These are phyloP conservation scores for Tetragnatha montana DNA, from an alignment of 2,888 invertebrate genomes.

Conservation along the genomic window DNA sequence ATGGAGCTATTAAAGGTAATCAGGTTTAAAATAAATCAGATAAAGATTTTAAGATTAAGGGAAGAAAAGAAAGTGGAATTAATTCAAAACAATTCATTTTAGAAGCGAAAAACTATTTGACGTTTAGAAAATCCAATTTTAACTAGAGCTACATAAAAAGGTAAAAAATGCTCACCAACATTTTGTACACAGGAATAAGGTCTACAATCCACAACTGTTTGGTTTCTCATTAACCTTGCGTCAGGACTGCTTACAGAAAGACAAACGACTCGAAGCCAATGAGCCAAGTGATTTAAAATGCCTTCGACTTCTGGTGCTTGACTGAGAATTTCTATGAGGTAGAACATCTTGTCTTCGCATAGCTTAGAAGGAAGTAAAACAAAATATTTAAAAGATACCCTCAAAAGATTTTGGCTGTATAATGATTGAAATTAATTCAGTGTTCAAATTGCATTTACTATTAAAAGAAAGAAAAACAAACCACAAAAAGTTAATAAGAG, in stretches of 20 bases:
- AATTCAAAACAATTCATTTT: no score
- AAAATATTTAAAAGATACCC: no score
- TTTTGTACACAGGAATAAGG: slow-evolving; percentile 32
- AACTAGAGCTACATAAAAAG: neutral
- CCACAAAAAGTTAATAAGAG: no score
- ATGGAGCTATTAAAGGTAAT: neutral
- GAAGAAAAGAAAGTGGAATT: no score
- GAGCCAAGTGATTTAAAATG: slow-evolving; percentile 65
- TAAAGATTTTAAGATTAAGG: no score
- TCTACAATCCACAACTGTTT: slow-evolving; percentile 17
- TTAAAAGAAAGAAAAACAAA: no score
- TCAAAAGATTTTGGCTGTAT: no score
- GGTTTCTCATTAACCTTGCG: slow-evolving; percentile 24
- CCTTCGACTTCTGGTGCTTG: slow-evolving; percentile 47
- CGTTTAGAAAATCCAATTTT: neutral
- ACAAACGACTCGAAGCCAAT: slow-evolving; percentile 59
- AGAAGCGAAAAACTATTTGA: no score
- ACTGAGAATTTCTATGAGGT: slow-evolving; percentile 63
- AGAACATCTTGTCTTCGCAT: slow-evolving; percentile 60
- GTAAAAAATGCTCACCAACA: slow-evolving; percentile 19
- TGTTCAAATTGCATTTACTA: no score
- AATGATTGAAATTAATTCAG: no score
- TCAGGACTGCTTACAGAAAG: slow-evolving; percentile 68
- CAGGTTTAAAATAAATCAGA: neutral
- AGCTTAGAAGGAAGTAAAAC: slow-evolving; percentile 27